These are phyloP conservation scores for Volucella zonaria DNA, from an alignment of 2,888 invertebrate species.

Conservation along the genomic window DNA sequence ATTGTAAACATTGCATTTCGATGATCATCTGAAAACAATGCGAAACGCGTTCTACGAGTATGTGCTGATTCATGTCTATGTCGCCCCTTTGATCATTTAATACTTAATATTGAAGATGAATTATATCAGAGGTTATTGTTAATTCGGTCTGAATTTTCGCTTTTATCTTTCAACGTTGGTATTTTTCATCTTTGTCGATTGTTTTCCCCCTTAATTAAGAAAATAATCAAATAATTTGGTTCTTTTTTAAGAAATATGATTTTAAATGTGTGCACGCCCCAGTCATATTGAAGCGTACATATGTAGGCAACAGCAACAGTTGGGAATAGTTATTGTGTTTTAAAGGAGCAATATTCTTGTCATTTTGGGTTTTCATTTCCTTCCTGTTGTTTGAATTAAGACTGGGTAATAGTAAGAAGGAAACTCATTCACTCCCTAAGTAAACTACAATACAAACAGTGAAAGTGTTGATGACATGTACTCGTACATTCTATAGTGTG, in stretches of 20 bases:
- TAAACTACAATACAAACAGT: slow-evolving; percentile 38
- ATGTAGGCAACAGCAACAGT: slow-evolving; percentile 50
- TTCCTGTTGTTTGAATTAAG: slow-evolving; percentile 49
- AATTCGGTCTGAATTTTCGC: slow-evolving; percentile 66
- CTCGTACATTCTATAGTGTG: not conserved
- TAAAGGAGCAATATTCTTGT: slow-evolving; percentile 54
- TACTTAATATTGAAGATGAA: slow-evolving; percentile 73
- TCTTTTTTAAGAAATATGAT: slow-evolving; percentile 56
- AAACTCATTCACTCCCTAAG: slow-evolving; percentile 14
- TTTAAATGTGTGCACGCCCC: slow-evolving; percentile 4
- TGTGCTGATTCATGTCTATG: slow-evolving; percentile 59
- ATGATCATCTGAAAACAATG: slow-evolving; percentile 56
- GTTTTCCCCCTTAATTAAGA: slow-evolving; percentile 62
- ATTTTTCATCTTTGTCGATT: slow-evolving; percentile 60
- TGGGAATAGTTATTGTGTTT: slow-evolving; percentile 47
- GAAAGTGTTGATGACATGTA: slow-evolving; percentile 44
- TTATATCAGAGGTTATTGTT: slow-evolving; percentile 56
- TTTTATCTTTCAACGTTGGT: slow-evolving; percentile 66
- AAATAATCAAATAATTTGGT: slow-evolving; percentile 69
- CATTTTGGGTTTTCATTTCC: slow-evolving; percentile 55
- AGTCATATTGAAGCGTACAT: slow-evolving; percentile 22
- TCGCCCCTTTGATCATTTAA: slow-evolving; percentile 74
- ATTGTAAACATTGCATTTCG: slow-evolving; percentile 34
- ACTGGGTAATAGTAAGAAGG: slow-evolving; percentile 24
- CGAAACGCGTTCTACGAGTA: slow-evolving; percentile 23